These are phyloP conservation scores for Epinotia nisella DNA, from an alignment of 2,888 invertebrate genomes.

Conservation along the genomic window DNA sequence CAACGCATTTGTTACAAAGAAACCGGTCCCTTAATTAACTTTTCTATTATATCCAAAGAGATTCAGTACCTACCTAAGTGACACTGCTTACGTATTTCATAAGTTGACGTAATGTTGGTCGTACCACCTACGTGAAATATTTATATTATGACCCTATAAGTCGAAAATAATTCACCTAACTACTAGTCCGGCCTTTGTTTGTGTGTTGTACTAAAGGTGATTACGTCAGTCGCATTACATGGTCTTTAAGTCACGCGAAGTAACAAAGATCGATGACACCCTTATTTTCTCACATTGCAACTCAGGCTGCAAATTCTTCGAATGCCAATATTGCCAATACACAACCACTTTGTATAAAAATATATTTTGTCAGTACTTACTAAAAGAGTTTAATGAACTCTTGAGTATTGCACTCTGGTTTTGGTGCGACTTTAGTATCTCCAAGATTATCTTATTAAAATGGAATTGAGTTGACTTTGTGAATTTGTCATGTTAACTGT, in stretches of 20 bases:
- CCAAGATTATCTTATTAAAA: neutral
- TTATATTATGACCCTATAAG: constrained; percentile 70
- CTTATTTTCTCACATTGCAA: constrained; percentile 22
- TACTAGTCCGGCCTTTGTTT: constrained; percentile 61
- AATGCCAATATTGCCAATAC: neutral
- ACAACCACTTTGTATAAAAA: neutral
- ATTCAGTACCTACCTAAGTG: constrained; percentile 10
- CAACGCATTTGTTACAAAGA: neutral
- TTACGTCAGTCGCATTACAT: constrained; percentile 55
- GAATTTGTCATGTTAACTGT: neutral
- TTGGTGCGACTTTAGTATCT: neutral
- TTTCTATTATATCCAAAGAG: constrained; percentile 19
- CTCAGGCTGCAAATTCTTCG: constrained; percentile 17
- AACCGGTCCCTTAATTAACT: constrained; percentile 20
- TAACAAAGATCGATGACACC: constrained; percentile 37
- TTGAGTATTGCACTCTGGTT: neutral
- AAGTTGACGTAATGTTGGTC: constrained; percentile 53
- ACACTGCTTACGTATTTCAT: constrained; percentile 52
- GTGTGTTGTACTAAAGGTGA: constrained; percentile 43
- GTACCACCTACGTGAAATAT: constrained; percentile 60
- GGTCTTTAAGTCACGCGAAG: constrained; percentile 58
- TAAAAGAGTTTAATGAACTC: constrained; percentile 10
- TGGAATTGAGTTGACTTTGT: neutral
- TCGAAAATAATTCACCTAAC: constrained; percentile 63
- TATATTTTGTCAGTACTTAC: neutral